These are phyloP conservation scores for Chironomus striatipennis DNA, from an alignment of 1,140 invertebrate genomes.

Conservation along the genomic window DNA sequence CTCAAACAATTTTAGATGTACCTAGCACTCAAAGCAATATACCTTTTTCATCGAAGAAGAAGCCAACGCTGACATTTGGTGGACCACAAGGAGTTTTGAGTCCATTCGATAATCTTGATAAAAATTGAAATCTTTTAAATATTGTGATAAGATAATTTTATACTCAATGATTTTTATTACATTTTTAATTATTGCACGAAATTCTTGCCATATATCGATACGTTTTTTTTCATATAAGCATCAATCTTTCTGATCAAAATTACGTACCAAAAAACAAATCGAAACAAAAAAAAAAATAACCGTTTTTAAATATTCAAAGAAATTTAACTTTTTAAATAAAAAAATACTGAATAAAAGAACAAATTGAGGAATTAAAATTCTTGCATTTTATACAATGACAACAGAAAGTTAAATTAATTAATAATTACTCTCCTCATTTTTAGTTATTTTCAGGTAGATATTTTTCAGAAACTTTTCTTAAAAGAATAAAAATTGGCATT, in stretches of 20 bases:
- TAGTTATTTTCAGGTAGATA: neutral
- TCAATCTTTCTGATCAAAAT: no score
- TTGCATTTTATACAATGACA: neutral
- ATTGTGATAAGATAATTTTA: conserved; percentile 4
- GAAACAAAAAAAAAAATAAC: no score
- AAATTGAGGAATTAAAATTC: neutral
- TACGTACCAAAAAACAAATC: no score
- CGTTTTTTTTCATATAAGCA: no score
- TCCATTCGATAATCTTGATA: neutral
- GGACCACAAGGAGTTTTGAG: neutral
- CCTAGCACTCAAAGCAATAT: no score
- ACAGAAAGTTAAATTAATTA: no score
- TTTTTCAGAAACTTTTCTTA: neutral
- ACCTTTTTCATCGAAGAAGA: neutral
- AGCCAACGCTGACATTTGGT: neutral
- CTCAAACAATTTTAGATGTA: no score
- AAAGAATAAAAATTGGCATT: neutral
- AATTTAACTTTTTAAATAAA: neutral
- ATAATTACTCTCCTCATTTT: neutral
- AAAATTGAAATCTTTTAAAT: neutral
- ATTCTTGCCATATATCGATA: neutral
- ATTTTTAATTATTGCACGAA: neutral
- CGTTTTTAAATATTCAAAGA: neutral
- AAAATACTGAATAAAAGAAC: no score
- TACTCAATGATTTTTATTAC: neutral